Base-by-base conservation (phyloP, 2,888 invertebrate genomes). In the Eupithecia centaureata region DNA sequence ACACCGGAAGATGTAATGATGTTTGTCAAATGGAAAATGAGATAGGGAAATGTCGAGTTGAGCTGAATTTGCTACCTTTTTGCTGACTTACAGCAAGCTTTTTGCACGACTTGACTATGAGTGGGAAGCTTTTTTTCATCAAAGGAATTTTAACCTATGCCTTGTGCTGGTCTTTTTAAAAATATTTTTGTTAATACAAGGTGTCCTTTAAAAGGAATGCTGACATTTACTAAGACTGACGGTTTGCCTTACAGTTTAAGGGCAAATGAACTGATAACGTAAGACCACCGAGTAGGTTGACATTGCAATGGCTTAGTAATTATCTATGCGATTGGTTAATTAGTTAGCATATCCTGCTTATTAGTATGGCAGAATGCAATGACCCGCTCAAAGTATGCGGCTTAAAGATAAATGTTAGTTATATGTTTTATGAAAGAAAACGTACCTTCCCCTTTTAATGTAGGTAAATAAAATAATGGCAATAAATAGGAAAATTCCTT, bases 21-120 rank as follows among this genome's bases (percentile, higher is more conserved):
- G 93, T 91, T 91, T 92, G 93, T 92, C 92, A 92, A 92, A 93
- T 92, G 92, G 92, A 92, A 93, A 93, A 93, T 92, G 91, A 92
- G 92, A 92, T 92, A 93, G 93, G 92, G 92, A 92, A 91, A 91
- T 89, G 90, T 89, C 78, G 86, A 83, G 82, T 81, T 86, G 81
- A 82, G 87, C 86, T 84, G 88, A 87, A 85, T 84, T 87, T 83
- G 87, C 85, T 87, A 88, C 88, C 88, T 89, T 89, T 87, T 84
- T 76, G 87, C 89, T 88, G 88, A 89, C 83, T 80, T 61, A 61
- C 70, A 54, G 54, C 51, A 64, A 58, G 56, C 54, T 56, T 56
- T 30, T 18, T 18, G 10, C 47, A 47, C 47, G 47, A 47, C 18
- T 47, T 22, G 47, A 3, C 22, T 22, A 10, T 47, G 47, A 47